A percentile compares a stretch with the other conserved stretches of the same genome.
Evolutionary conservation across 2,797 vertebrate species (phyloP).

Genomic region (Fringilla coelebs): DNA sequence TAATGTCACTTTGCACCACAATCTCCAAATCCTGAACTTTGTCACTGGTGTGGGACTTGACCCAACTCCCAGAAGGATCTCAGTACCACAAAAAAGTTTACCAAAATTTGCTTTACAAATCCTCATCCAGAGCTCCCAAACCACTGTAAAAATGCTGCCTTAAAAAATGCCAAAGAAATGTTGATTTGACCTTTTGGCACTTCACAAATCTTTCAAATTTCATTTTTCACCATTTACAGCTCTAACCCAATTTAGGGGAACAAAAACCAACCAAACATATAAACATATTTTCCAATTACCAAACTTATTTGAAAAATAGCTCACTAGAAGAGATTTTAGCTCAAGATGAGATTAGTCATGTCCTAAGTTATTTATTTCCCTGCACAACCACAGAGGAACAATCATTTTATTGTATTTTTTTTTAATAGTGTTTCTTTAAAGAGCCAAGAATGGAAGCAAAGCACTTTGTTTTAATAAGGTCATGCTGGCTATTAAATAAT

Average conservation of each 20-base stretch:
- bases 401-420: constrained; percentile 7
- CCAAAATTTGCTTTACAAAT: background rate
- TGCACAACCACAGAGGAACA: background rate
- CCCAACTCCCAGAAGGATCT: background rate
- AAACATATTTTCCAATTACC: background rate
- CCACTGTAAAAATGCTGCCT: background rate
- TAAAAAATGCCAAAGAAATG: background rate
- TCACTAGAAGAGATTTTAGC: background rate
- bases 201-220: background rate
- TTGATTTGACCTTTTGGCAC: background rate
- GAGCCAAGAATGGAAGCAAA: constrained; percentile 15
- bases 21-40: background rate
- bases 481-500: background rate
- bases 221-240: background rate
- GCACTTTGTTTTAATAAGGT: constrained; percentile 40
- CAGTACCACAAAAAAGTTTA: background rate
- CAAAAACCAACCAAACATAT: background rate
- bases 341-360: background rate
- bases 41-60: background rate
- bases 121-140: background rate
- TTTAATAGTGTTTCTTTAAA: background rate
- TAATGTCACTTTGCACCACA: background rate
- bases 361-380: background rate
- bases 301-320: background rate
- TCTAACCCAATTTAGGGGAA: background rate